Evolutionary conservation across 2,113 vertebrate species (phyloP), one percentile per base, ranked within the genome.

Genomic region (Strigops habroptila): DNA sequence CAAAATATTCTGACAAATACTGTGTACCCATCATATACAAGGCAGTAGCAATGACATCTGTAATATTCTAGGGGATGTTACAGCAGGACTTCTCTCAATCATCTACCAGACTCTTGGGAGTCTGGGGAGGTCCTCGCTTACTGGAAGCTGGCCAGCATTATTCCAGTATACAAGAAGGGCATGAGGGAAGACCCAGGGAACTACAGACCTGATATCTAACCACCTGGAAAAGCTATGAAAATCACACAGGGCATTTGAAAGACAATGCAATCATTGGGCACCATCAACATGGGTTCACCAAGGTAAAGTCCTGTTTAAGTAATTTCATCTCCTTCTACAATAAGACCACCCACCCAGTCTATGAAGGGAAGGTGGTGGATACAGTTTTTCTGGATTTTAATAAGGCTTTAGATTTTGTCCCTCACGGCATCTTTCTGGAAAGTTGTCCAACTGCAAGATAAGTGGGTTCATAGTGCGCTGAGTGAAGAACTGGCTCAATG

Each of bases 381-480:
- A 11, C 12, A 30, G 13, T 44, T 64, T 39, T 71, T 59, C 64
- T n/a, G 17, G 43, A 70, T 49, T 70, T 57, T 39, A 77, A 2
- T 35, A 41, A 35, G 18, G 14, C 39, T 80, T 80, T 60, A 74
- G 48, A 37, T 28, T 55, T 31, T 31, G 15, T 33, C 28, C 43
- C 31, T 35, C 53, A 41, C 10, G 27, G 46, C n/a, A 55, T 35
- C 14, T 21, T 55, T 62, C 14, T 3, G 22, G 39, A 14, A 86
- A 41, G 18, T 1, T 33, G 25, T 43, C 48, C 62, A 55, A 27
- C 53, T 53, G 46, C 1, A 1, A 16, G 41, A 12, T 48, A 33
- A 37, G 18, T 0, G 0, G 25, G n/a, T 53, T 68, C 24, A 62
- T 2, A 2, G 60, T 3, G 22, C 1, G 0, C 18, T n/a, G 41